Percentiles rank a stretch among this genome's conserved stretches.
These are phyloP conservation scores for Mohoua ochrocephala DNA, from an alignment of 2,113 vertebrate genomes.

Conservation along the genomic window DNA sequence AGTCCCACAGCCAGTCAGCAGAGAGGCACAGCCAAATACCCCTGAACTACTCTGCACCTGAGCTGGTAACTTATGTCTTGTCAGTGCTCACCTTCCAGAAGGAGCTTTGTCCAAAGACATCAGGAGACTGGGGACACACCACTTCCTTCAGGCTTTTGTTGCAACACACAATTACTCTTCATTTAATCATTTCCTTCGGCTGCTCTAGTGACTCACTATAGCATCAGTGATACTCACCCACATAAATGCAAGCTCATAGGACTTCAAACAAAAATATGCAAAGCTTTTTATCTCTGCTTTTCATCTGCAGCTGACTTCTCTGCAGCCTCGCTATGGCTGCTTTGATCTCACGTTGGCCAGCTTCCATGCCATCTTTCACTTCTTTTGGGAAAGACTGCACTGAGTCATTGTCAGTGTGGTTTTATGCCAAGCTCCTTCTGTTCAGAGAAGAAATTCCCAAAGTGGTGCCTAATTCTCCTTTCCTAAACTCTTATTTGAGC, in stretches of 20 bases:
- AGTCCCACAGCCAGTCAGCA: not conserved
- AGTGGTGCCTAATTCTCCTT: not conserved
- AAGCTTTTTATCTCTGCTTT: not conserved
- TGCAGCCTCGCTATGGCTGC: not conserved
- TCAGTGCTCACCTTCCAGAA: not conserved
- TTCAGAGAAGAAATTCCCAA: not conserved
- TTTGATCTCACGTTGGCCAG: slow-evolving; percentile 1
- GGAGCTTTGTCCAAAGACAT: not conserved
- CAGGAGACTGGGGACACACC: not conserved
- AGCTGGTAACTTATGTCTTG: accelerated
- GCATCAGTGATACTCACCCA: not conserved
- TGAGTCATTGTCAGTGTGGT: not conserved
- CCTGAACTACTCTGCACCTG: not conserved
- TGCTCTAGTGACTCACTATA: not conserved
- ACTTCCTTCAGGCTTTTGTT: not conserved
- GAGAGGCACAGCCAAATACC: not conserved
- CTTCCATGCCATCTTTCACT: slow-evolving; percentile 1
- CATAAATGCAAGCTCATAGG: not conserved
- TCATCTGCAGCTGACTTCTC: slow-evolving; percentile 9
- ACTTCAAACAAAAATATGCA: not conserved
- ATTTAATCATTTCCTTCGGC: not conserved
- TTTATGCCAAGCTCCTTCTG: not conserved
- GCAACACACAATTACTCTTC: not conserved
- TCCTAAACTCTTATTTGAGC: not conserved
- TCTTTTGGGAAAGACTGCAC: not conserved